Percentiles rank a stretch among this genome's conserved stretches.
These are phyloP conservation scores for Porphyrio hochstetteri DNA, from an alignment of 2,113 vertebrate genomes.

Conservation along the genomic window DNA sequence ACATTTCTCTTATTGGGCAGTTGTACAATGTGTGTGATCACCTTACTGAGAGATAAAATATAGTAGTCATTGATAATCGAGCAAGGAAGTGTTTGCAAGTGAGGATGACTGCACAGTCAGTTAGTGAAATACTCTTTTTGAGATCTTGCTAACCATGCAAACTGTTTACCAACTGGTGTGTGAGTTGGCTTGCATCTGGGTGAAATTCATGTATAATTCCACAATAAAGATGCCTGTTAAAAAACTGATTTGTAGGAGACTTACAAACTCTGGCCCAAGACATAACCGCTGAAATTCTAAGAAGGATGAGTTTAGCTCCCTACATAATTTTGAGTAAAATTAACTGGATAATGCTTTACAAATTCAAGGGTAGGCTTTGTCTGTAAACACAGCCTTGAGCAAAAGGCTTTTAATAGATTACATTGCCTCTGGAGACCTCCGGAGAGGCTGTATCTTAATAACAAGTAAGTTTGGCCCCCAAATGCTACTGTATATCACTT, in stretches of 20 bases:
- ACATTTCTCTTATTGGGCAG: background rate
- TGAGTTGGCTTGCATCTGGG: background rate
- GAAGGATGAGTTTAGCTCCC: background rate
- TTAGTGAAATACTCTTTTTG: background rate
- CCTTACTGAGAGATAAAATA: fast-evolving
- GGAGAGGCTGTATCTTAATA: background rate
- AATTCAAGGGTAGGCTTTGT: background rate
- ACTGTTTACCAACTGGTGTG: background rate
- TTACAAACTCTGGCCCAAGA: background rate
- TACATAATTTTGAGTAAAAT: background rate
- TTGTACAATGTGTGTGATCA: background rate
- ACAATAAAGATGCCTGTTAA: background rate
- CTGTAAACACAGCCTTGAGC: background rate
- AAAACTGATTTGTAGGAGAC: background rate
- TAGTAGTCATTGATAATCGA: background rate
- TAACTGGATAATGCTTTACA: background rate
- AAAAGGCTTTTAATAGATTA: background rate
- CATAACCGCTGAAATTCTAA: background rate
- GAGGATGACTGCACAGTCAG: background rate
- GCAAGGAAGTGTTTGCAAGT: background rate
- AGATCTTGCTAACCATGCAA: background rate
- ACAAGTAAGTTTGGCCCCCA: background rate
- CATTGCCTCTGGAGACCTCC: background rate
- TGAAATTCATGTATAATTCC: background rate
- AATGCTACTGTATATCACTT: background rate